Evolutionary conservation across 2,113 vertebrate species (phyloP), one percentile per base, ranked within the genome.

Genomic region (Chaenocephalus aceratus): DNA sequence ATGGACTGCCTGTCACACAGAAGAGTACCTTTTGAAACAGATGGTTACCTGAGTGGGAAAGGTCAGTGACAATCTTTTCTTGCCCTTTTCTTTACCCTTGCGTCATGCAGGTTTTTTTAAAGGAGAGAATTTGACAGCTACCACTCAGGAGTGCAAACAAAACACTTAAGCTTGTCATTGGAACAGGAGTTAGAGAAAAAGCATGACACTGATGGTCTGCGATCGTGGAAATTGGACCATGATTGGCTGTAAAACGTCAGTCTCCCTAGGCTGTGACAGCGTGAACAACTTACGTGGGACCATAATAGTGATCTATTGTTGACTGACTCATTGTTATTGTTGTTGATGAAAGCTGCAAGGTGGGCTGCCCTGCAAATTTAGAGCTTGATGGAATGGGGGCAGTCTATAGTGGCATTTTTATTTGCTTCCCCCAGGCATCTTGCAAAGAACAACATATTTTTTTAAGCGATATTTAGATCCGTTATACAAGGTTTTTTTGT

Each of bases 141-240:
- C 44, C 74, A 60, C 16, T 77, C 64, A 73, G 62, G 36, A 12
- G 45, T 53, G 54, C 57, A 64, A 30, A 81, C 80, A 60, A 64
- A 77, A 70, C 75, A 63, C 41, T 70, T 68, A 61, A 34, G 64
- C 6, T 58, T 60, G 49, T 72, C 60, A 18, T 11, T 23, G 26
- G 51, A 77, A 64, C 65, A 72, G 61, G 18, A 65, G 69, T 57
- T 62, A 57, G n/a, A 80, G 44, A 23, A 61, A 30, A 54, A 84
- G 21, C 16, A 68, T 75, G 77, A 84, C 72, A 79, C 5, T 76
- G 68, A 84, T 74, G 74, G 65, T 52, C 48, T 82, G 59, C 70
- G 76, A 83, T 75, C 2, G n/a, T 74, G 30, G 48, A 89, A 83
- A 87, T 57, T 89, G 72, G 77, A 59, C 61, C 7, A 16, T 80